phyloP scores from a whole-genome alignment of 1,140 invertebrate genomes.

The Anoplolepis gracilipes region DNA sequence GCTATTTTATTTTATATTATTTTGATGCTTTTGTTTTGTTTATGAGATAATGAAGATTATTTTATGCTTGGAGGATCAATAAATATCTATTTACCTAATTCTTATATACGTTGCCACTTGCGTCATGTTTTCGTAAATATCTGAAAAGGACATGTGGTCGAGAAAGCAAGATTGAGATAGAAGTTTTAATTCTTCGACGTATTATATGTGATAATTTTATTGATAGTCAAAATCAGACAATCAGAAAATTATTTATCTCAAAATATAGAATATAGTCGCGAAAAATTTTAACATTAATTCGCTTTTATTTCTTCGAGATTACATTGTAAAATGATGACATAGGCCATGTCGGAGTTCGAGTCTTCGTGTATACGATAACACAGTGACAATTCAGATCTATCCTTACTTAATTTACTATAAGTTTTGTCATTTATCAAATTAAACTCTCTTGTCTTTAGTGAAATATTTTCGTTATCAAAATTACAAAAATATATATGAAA shows the following conservation, averaged over 20 bases:
- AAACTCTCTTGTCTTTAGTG: not conserved
- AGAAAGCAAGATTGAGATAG: not conserved
- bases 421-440: not conserved
- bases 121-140: not conserved
- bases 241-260: too few species aligned
- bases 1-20: too few species aligned
- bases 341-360: not conserved
- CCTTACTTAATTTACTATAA: not conserved
- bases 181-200: not conserved
- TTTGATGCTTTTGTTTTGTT: too few species aligned
- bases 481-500: not conserved
- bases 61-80: too few species aligned
- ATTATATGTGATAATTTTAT: not conserved
- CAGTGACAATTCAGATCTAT: constrained; percentile 7
- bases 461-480: not conserved
- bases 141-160: not conserved
- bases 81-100: too few species aligned
- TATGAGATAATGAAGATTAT: too few species aligned
- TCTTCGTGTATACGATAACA: not conserved
- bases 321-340: not conserved
- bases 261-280: not conserved
- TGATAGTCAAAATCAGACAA: too few species aligned
- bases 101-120: not conserved
- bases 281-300: not conserved
- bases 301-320: not conserved